These are phyloP conservation scores for Helogale parvula DNA, from an alignment of 2,113 vertebrate species.

Conservation along the genomic window DNA sequence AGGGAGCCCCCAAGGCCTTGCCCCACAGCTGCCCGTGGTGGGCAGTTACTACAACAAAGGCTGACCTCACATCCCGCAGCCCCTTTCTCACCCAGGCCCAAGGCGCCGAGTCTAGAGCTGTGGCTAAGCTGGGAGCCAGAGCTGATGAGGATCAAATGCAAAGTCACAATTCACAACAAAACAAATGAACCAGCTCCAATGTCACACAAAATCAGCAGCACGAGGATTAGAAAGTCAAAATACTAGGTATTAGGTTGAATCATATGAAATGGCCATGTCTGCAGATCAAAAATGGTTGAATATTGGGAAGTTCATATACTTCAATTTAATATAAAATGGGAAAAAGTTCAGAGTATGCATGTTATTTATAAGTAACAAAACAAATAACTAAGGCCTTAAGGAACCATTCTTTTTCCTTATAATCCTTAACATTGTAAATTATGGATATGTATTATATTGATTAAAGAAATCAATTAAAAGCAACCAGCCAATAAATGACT, in stretches of 20 bases:
- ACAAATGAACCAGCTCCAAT: neutral
- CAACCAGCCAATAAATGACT: neutral
- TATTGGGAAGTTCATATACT: neutral
- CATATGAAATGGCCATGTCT: constrained; percentile 8
- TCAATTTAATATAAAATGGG: neutral
- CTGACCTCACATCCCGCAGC: neutral
- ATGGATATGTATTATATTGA: neutral
- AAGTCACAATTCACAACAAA: constrained; percentile 12
- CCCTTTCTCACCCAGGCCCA: neutral
- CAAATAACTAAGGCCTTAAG: neutral
- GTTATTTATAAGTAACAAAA: constrained; percentile 1
- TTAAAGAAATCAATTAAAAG: constrained; percentile 30
- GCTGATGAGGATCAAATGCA: neutral
- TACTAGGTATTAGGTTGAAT: neutral
- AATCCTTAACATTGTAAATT: constrained; percentile 39
- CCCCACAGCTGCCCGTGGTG: neutral
- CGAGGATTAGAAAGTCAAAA: neutral
- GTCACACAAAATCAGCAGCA: neutral
- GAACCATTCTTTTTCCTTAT: constrained; percentile 12
- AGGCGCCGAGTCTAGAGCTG: neutral
- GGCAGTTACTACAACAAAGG: neutral
- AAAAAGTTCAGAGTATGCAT: neutral
- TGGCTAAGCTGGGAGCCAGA: neutral
- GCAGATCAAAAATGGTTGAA: constrained; percentile 24
- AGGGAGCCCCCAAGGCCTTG: neutral